Conservation (phyloP, 2,888 invertebrate genomes). For the Hanleya hanleyi region DNA sequence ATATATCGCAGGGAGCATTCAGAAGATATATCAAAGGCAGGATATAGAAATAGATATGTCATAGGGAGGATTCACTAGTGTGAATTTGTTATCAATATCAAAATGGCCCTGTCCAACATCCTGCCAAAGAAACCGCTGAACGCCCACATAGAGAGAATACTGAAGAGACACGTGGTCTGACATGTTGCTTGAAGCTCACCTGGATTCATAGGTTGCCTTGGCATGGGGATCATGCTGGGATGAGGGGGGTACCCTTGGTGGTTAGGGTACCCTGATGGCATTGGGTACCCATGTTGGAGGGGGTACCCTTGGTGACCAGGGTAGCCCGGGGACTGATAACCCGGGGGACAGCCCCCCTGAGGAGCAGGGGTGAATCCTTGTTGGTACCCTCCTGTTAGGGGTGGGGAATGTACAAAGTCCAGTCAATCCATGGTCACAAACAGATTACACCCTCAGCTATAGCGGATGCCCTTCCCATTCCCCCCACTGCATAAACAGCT, state of each 20-base stretch:
- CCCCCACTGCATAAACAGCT: too few species aligned
- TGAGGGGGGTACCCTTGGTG: not conserved
- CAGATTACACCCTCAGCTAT: too few species aligned
- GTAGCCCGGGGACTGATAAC: conserved; percentile 21
- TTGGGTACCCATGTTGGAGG: conserved; percentile 12
- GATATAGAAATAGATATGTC: too few species aligned
- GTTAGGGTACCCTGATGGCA: not conserved
- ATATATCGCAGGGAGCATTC: too few species aligned
- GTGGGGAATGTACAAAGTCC: not conserved
- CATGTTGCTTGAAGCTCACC: not conserved
- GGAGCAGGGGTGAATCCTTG: not conserved
- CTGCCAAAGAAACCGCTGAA: too few species aligned
- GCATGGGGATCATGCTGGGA: conserved; percentile 5
- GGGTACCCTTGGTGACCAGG: conserved; percentile 25
- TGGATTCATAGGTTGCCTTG: conserved; percentile 16
- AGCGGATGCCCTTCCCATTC: too few species aligned
- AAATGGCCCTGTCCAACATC: too few species aligned
- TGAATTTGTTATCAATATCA: too few species aligned
- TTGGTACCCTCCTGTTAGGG: not conserved
- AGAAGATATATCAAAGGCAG: too few species aligned
- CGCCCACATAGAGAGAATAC: too few species aligned
- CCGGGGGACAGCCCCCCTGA: not conserved
- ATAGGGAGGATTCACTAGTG: too few species aligned
- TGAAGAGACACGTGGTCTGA: conserved; percentile 1
- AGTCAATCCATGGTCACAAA: too few species aligned